Evolutionary conservation across 2,113 vertebrate genomes (phyloP).

Genomic region (Sprattus sprattus): DNA sequence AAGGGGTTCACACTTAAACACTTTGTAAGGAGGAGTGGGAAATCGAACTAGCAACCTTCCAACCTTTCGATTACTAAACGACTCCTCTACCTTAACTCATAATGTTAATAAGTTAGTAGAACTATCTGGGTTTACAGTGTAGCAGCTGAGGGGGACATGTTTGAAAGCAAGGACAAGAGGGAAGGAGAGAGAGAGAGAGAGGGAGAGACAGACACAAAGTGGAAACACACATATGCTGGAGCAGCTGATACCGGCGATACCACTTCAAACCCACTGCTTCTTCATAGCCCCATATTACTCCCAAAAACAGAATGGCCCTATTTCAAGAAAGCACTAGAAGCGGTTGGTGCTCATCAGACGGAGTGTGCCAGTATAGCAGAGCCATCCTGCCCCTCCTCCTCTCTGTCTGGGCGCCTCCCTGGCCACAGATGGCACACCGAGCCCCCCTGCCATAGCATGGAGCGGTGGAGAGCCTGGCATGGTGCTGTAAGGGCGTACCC

Average conservation of each 20-base stretch:
- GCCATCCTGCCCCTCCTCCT: not conserved
- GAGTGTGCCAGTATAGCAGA: not conserved
- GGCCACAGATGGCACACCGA: not conserved
- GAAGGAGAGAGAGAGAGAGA: not conserved
- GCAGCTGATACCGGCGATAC: not conserved
- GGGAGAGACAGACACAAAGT: not conserved
- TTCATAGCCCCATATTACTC: not conserved
- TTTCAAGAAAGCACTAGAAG: not conserved
- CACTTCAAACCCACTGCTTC: not conserved
- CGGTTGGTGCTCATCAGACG: not conserved
- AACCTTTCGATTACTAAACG: too few species aligned
- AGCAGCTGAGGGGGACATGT: slow-evolving; percentile 14
- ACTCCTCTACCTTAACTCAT: too few species aligned
- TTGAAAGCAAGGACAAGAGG: not conserved
- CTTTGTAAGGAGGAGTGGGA: too few species aligned
- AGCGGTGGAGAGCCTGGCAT: not conserved
- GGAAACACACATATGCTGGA: not conserved
- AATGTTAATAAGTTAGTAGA: too few species aligned
- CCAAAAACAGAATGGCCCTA: not conserved
- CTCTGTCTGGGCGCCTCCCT: not conserved
- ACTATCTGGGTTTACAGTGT: too few species aligned
- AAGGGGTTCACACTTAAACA: too few species aligned
- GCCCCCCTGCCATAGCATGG: not conserved
- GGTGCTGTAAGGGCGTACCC: not conserved
- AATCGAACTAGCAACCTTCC: too few species aligned